Evolutionary conservation across 1,140 invertebrate genomes (phyloP), one percentile per base, ranked within the genome.

Genomic region (Batillaria attramentaria): DNA sequence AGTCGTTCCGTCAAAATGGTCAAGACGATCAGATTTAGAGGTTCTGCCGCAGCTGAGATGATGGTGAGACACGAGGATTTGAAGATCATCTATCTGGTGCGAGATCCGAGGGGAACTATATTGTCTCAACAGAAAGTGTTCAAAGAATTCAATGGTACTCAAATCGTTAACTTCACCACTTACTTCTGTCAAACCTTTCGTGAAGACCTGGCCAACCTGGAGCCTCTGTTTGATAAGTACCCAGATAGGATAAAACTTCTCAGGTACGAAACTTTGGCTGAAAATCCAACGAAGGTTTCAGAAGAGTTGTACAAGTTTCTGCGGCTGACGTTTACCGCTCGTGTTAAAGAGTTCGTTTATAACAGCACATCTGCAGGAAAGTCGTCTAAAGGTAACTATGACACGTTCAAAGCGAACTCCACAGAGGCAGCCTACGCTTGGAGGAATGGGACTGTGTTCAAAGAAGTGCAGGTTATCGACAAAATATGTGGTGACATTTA

Each of bases 101-200:
- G 77, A 42, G 77, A 78, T 37, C 77, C 77, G 13, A n/a, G 77
- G 16, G 77, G 77, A 1, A 78, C 77, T 0, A 31, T 78, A 13
- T 2, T 39, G 24, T 78, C 77, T 1, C 65, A 78, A 37, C 50
- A n/a, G 31, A 37, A 33, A 33, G 76, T 79, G 31, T 75, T 75
- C 54, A 60, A 70, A 8, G 28, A 75, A 0, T 75, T 81, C 50
- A 65, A 69, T 18, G 31, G n/a, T 43, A 33, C 72, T 46, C 41
- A 79, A 3, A 31, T 79, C 13, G 65, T 20, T 4, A 39, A 33
- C 37, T 57, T 72, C 60, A 76, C 77, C 1, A 78, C 70, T 10
- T 60, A 70, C 8, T 84, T 76, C 69, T 84, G 83, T 60, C 66
- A 79, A 13, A 72, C 73, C n/a, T 75, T 84, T n/a, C 80, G 78